Conservation (phyloP, 2,113 vertebrate species). For the Pluvialis apricaria region DNA sequence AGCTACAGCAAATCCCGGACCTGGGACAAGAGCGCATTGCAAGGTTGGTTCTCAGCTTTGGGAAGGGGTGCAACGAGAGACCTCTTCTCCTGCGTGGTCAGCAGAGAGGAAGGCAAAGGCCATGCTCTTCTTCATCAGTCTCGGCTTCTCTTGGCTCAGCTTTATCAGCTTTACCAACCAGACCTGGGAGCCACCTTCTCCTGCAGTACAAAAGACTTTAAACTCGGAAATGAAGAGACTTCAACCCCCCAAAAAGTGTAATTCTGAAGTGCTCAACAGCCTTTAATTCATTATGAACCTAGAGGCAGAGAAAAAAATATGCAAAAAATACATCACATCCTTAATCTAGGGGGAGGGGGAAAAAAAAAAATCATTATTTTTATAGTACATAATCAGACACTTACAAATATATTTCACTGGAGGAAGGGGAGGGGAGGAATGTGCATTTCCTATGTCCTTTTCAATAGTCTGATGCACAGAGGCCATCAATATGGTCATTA, state of each 20-base stretch:
- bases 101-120: neutral
- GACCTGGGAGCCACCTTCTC: neutral
- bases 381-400: conserved; percentile 57
- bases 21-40: neutral
- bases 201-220: neutral
- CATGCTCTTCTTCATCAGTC: neutral
- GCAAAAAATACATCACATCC: conserved; percentile 66
- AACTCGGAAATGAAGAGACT: conserved; percentile 63
- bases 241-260: neutral
- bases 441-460: conserved; percentile 22
- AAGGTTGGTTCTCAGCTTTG: neutral
- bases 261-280: conserved; percentile 58
- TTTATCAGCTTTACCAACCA: neutral
- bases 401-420: conserved; percentile 19
- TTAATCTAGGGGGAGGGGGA: neutral
- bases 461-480: neutral
- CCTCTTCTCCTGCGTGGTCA: neutral
- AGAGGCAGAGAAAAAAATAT: conserved; percentile 48
- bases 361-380: neutral
- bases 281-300: conserved; percentile 73
- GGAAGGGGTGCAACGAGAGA: neutral
- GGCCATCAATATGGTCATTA: neutral
- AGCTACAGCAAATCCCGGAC: neutral
- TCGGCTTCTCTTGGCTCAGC: neutral
- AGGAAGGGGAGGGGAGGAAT: neutral